phyloP scores from a whole-genome alignment of 1,140 invertebrate species.

The Tribolium madens region DNA sequence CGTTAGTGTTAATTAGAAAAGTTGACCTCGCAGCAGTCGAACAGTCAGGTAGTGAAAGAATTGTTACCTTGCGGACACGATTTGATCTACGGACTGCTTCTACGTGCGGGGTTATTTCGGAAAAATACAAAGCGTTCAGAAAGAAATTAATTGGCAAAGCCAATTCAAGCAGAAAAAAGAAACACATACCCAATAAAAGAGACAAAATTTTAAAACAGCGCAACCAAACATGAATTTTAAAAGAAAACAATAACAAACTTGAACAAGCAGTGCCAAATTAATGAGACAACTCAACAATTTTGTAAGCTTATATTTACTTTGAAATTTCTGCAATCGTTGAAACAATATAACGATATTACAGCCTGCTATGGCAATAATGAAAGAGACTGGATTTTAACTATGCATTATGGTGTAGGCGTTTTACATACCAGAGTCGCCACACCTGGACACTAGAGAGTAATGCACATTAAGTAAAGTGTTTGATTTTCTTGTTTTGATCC shows the following conservation, averaged over 20 bases:
- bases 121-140: conserved; percentile 34
- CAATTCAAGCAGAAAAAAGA: conserved; percentile 2
- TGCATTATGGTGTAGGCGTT: conserved; percentile 18
- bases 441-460: conserved; percentile 9
- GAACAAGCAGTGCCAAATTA: neutral
- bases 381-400: conserved; percentile 6
- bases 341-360: neutral
- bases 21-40: conserved; percentile 57
- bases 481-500: no score
- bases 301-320: neutral
- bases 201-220: neutral
- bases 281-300: neutral
- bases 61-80: conserved; percentile 33
- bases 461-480: neutral
- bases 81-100: conserved; percentile 20
- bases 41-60: conserved; percentile 50
- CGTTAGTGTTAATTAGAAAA: conserved; percentile 62
- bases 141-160: conserved; percentile 32
- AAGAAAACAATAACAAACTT: no score
- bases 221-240: conserved; percentile 10
- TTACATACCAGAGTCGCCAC: conserved; percentile 6
- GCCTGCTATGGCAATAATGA: conserved; percentile 6
- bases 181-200: neutral
- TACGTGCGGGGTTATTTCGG: conserved; percentile 27
- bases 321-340: neutral